Conservation (phyloP, 2,113 vertebrate genomes). For the Microcebus jonahi region DNA sequence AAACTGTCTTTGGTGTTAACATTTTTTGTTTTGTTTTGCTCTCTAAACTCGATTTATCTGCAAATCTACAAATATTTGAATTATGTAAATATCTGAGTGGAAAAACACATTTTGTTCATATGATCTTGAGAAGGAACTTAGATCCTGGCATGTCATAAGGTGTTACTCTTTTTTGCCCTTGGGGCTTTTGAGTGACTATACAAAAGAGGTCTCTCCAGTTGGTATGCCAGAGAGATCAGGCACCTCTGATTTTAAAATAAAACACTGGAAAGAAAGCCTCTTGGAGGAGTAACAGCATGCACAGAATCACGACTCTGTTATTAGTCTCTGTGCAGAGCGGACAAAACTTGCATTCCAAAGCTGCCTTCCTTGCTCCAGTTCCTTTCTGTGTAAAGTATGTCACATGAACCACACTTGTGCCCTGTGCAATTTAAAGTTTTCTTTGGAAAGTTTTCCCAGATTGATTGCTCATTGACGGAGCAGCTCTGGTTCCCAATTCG, state of each 20-base stretch:
- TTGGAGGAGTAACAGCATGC: not conserved
- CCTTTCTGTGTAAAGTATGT: not conserved
- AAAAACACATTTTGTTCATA: not conserved
- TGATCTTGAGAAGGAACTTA: not conserved
- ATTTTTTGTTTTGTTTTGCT: not conserved
- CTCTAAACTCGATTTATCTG: not conserved
- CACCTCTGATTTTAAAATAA: constrained; percentile 8
- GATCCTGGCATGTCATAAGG: not conserved
- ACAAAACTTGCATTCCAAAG: not conserved
- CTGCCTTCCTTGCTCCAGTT: not conserved
- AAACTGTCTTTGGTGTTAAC: not conserved
- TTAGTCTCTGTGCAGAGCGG: not conserved
- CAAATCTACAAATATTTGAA: not conserved
- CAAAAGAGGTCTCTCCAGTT: not conserved
- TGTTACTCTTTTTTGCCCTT: not conserved
- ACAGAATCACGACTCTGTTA: not conserved
- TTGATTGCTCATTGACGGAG: not conserved
- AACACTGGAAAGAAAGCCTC: not conserved
- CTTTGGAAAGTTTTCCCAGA: not conserved
- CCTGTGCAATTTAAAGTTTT: not conserved
- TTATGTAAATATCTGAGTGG: not conserved
- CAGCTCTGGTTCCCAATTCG: not conserved
- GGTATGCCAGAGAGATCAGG: not conserved
- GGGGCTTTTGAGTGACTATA: not conserved
- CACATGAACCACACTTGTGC: not conserved